These are phyloP conservation scores for Tolmerus cingulatus DNA, from an alignment of 2,888 invertebrate species.

Conservation along the genomic window DNA sequence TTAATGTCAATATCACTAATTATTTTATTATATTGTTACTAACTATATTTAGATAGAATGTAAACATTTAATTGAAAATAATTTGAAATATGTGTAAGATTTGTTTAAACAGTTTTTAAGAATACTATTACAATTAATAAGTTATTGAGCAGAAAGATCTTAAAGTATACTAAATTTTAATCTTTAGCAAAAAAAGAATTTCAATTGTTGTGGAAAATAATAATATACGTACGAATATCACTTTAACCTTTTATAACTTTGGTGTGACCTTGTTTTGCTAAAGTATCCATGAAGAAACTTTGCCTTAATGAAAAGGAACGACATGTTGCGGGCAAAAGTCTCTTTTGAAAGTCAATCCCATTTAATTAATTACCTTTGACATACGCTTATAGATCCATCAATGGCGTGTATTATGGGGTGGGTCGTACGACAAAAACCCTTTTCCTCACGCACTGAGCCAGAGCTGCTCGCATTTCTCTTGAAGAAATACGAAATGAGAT, in stretches of 20 bases:
- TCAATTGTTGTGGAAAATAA: not conserved
- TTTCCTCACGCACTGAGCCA: not conserved
- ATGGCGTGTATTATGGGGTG: not conserved
- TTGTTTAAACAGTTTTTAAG: no score
- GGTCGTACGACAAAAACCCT: not conserved
- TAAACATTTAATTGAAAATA: no score
- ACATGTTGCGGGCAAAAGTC: not conserved
- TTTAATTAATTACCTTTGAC: not conserved
- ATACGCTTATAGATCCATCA: not conserved
- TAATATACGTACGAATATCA: not conserved
- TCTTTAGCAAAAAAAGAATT: no score
- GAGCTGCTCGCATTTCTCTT: not conserved
- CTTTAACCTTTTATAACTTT: not conserved
- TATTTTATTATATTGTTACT: no score
- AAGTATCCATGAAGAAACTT: not conserved
- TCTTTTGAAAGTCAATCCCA: not conserved
- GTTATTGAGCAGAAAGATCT: no score
- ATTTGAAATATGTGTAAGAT: no score
- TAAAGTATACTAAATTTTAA: no score
- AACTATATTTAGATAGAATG: no score
- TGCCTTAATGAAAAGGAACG: not conserved
- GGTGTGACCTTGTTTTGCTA: not conserved
- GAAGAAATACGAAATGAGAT: not conserved
- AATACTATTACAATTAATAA: no score
- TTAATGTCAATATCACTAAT: no score